phyloP scores from a whole-genome alignment of 2,888 invertebrate genomes.

The Calephelis perditalis region DNA sequence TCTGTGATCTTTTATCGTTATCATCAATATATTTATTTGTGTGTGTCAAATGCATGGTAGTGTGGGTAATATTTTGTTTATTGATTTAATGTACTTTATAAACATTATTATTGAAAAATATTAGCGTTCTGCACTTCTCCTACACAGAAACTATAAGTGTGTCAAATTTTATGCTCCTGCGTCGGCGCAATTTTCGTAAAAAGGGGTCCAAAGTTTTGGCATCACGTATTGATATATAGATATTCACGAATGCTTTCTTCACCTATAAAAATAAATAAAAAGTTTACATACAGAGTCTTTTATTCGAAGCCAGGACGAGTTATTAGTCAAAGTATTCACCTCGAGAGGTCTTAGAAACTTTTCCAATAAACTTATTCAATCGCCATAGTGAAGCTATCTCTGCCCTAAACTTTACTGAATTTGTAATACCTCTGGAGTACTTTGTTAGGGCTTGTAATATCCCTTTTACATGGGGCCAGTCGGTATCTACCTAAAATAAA shows the following conservation, averaged over 20 bases:
- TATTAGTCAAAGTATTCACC: slow-evolving; percentile 1
- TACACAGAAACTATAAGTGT: too few relatives aligned
- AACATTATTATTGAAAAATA: too few relatives aligned
- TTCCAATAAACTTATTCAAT: slow-evolving; percentile 8
- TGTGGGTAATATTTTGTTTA: too few relatives aligned
- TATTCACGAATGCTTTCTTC: background rate
- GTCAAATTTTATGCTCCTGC: too few relatives aligned
- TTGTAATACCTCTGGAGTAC: background rate
- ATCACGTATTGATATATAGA: too few relatives aligned
- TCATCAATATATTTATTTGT: too few relatives aligned
- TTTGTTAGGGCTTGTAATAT: background rate
- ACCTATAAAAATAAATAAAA: background rate
- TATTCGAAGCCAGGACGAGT: background rate
- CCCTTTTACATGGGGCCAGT: background rate
- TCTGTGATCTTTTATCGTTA: too few relatives aligned
- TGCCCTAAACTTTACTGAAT: slow-evolving; percentile 1
- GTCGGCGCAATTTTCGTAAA: too few relatives aligned
- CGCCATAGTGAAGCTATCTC: background rate
- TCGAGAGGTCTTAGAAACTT: background rate
- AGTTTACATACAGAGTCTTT: background rate
- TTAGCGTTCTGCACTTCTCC: too few relatives aligned
- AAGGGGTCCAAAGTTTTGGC: too few relatives aligned
- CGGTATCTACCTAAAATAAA: background rate
- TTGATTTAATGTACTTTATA: too few relatives aligned
- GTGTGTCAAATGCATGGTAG: too few relatives aligned